phyloP scores from a whole-genome alignment of 2,797 vertebrate genomes.

The Lagocephalus sceleratus region DNA sequence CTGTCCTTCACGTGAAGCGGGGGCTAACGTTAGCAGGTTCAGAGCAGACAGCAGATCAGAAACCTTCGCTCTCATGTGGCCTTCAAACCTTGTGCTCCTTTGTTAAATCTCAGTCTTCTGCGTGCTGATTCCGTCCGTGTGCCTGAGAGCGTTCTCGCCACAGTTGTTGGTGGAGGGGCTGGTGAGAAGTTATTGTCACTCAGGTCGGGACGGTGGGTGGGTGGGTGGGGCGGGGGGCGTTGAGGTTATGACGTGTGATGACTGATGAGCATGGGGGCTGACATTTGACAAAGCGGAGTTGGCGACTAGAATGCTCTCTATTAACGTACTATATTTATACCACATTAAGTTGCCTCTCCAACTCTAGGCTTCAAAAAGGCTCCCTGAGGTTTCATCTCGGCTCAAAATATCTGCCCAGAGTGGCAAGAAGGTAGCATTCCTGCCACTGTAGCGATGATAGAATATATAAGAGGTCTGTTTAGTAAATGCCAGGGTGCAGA shows the following conservation, averaged over 20 bases:
- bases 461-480: neutral
- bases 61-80: slow-evolving; percentile 43
- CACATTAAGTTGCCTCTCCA: neutral
- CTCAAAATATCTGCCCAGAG: too few relatives aligned
- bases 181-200: slow-evolving; percentile 61
- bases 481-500: neutral
- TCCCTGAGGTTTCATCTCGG: too few relatives aligned
- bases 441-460: too few relatives aligned
- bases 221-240: slow-evolving; percentile 42
- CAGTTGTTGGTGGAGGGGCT: slow-evolving; percentile 61
- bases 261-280: slow-evolving; percentile 71
- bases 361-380: too few relatives aligned
- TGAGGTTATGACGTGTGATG: slow-evolving; percentile 59
- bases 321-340: neutral
- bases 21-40: slow-evolving; percentile 8
- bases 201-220: slow-evolving; percentile 43
- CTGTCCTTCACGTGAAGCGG: too few relatives aligned
- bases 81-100: slow-evolving; percentile 57
- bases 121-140: slow-evolving; percentile 58
- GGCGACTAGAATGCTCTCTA: neutral
- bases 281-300: slow-evolving; percentile 52
- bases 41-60: slow-evolving; percentile 42
- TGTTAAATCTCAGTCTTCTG: slow-evolving; percentile 53
- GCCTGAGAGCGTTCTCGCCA: slow-evolving; percentile 61
- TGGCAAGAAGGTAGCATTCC: too few relatives aligned